A percentile compares a stretch with the other conserved stretches of the same genome.
These are phyloP conservation scores for Oscarella lobularis DNA, from an alignment of 37 sponge, comb jelly and placozoan species.

Conservation along the genomic window DNA sequence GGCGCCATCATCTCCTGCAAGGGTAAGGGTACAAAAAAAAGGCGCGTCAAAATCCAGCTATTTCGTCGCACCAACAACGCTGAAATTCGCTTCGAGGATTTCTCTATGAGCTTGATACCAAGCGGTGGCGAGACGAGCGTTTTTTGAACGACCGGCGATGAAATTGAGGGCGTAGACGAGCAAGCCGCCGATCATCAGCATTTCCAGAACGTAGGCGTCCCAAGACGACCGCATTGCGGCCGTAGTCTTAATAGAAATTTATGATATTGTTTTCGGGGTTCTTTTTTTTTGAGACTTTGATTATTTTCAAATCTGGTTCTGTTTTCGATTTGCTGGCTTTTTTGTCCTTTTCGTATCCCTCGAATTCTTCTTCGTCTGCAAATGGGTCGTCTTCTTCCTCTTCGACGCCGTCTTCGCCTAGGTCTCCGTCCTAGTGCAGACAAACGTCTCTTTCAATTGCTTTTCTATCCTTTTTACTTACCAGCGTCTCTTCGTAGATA, in stretches of 20 bases:
- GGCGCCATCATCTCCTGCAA: conserved; percentile 2
- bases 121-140: background rate
- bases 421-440: no score
- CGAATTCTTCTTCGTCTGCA: background rate
- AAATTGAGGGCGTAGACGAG: background rate
- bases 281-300: no score
- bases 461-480: no score
- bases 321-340: background rate
- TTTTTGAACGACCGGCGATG: background rate
- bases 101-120: conserved; percentile 1
- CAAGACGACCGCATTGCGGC: background rate
- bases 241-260: background rate
- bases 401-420: no score
- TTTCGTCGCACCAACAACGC: background rate
- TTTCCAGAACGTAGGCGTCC: background rate
- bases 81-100: background rate
- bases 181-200: background rate
- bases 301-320: background rate
- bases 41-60: background rate
- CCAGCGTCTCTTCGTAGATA: no score
- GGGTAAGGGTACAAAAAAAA: background rate
- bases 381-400: background rate
- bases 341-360: background rate
- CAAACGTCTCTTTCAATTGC: no score
- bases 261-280: no score